Conservation (phyloP, 2,113 vertebrate species). For the Oceanodroma tethys region DNA sequence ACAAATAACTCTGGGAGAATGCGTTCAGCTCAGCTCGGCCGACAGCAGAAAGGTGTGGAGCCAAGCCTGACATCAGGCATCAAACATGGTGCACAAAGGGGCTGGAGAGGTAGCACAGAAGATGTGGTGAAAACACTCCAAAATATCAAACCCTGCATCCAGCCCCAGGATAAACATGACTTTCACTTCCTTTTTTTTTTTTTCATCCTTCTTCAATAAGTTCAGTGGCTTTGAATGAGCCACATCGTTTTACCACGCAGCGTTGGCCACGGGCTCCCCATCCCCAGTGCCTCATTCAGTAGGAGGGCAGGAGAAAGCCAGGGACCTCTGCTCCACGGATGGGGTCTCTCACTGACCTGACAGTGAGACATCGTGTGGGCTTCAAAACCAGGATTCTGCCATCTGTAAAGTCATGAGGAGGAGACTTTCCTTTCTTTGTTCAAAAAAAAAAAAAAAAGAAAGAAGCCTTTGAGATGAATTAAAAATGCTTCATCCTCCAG, state of each 20-base stretch:
- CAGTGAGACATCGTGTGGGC: background rate
- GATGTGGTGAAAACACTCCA: background rate
- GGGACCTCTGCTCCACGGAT: background rate
- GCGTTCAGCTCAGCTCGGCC: background rate
- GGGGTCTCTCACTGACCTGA: background rate
- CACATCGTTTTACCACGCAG: background rate
- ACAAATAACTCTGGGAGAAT: background rate
- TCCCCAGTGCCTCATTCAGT: background rate
- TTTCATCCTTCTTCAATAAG: background rate
- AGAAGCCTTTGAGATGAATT: background rate
- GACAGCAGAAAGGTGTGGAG: background rate
- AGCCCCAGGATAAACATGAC: background rate
- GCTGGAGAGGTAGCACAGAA: conserved; percentile 9
- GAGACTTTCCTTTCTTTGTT: background rate
- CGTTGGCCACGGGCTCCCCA: rapidly evolving
- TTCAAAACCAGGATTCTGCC: background rate
- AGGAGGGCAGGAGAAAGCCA: background rate
- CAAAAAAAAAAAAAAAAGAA: background rate
- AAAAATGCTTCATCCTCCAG: conserved; percentile 16
- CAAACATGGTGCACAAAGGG: background rate
- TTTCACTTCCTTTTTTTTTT: background rate
- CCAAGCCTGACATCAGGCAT: conserved; percentile 5
- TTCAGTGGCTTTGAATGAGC: background rate
- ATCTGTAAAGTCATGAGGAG: background rate
- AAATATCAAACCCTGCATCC: background rate